Evolutionary conservation across 2,797 vertebrate species (phyloP).

Genomic region (Leuciscus waleckii): DNA sequence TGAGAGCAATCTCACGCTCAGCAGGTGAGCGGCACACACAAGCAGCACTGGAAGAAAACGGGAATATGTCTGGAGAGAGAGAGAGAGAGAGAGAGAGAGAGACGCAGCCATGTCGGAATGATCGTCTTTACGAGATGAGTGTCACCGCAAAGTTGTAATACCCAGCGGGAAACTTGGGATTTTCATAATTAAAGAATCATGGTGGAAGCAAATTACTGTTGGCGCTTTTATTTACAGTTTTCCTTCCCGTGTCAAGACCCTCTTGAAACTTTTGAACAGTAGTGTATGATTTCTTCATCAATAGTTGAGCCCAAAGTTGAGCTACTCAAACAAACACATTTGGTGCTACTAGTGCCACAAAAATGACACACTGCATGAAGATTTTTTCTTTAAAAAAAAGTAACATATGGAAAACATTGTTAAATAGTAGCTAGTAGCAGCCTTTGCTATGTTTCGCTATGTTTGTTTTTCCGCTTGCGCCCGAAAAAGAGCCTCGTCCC

Average conservation of each 20-base stretch:
- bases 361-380: neutral
- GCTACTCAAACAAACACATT: neutral
- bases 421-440: too few relatives aligned
- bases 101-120: neutral
- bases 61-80: conserved; percentile 34
- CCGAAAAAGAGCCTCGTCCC: too few relatives aligned
- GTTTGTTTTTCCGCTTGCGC: too few relatives aligned
- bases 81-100: neutral
- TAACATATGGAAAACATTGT: too few relatives aligned
- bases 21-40: conserved; percentile 55
- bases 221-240: neutral
- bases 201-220: neutral
- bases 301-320: neutral
- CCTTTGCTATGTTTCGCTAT: too few relatives aligned
- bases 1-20: conserved; percentile 52
- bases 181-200: neutral
- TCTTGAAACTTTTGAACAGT: neutral
- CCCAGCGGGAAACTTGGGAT: neutral
- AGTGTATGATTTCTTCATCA: neutral
- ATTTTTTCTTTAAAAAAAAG: neutral
- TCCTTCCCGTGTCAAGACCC: neutral
- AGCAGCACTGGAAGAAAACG: neutral
- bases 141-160: neutral
- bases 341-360: neutral
- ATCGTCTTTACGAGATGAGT: conserved; percentile 8